A percentile compares a stretch with the other conserved stretches of the same genome.
Conservation (phyloP, 1,140 invertebrate genomes). For the Drosophila dunni region DNA sequence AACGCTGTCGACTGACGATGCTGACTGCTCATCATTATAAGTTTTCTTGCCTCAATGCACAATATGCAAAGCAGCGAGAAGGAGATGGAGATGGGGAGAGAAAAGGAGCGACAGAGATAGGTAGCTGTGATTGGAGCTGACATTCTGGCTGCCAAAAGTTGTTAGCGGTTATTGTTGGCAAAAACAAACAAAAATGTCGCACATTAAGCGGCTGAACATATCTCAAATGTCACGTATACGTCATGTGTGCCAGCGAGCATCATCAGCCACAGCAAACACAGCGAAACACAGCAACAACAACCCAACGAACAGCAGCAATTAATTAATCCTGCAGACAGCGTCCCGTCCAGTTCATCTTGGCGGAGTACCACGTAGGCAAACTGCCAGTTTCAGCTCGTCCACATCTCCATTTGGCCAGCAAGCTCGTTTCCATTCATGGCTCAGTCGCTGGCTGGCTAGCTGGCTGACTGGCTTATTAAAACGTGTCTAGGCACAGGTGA, state of each 20-base stretch:
- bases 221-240: conserved; percentile 81
- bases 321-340: conserved; percentile 77
- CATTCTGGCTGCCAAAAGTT: conserved; percentile 59
- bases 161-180: conserved; percentile 35
- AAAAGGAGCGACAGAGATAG: too few relatives aligned
- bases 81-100: background rate
- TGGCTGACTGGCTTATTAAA: conserved; percentile 63
- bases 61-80: conserved; percentile 64
- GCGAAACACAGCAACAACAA: conserved; percentile 3
- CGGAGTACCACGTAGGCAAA: conserved; percentile 24
- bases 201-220: conserved; percentile 79
- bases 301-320: conserved; percentile 52
- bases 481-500: conserved; percentile 77
- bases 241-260: conserved; percentile 58
- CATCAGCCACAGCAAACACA: conserved; percentile 14
- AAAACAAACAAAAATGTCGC: conserved; percentile 81
- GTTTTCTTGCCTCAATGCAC: conserved; percentile 27
- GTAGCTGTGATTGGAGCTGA: conserved; percentile 4
- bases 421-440: conserved; percentile 64
- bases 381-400: conserved; percentile 43
- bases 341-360: conserved; percentile 42
- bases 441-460: conserved; percentile 39
- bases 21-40: conserved; percentile 72
- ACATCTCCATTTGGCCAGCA: conserved; percentile 64
- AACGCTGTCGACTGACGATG: conserved; percentile 50